A percentile compares a stretch with the other conserved stretches of the same genome.
These are phyloP conservation scores for Podarcis siculus DNA, from an alignment of 2,797 vertebrate genomes.

Conservation along the genomic window DNA sequence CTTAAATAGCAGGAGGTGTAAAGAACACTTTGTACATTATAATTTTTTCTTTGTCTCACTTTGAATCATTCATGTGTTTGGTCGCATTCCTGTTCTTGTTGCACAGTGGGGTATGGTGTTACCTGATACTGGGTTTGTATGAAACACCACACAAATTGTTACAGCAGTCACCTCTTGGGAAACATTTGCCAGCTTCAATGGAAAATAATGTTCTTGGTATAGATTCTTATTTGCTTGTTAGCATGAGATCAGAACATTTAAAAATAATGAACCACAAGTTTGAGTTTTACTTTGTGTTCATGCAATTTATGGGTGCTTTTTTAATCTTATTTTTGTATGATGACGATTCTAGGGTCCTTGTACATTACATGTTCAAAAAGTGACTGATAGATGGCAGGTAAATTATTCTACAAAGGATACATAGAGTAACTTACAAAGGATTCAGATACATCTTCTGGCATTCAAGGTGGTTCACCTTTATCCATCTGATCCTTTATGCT, in stretches of 20 bases:
- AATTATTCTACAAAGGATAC: background rate
- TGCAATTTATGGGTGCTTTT: no score
- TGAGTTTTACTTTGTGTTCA: no score
- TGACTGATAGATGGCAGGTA: no score
- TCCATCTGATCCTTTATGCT: background rate
- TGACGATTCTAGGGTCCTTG: no score
- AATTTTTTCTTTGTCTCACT: background rate
- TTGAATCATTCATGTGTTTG: background rate
- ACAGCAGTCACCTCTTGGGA: background rate
- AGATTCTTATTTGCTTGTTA: conserved; percentile 5
- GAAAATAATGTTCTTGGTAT: background rate
- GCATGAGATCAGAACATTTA: background rate
- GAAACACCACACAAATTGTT: background rate
- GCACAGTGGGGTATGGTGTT: background rate
- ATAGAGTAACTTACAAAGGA: conserved; percentile 23
- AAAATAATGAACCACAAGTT: no score
- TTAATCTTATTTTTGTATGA: no score
- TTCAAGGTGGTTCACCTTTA: conserved; percentile 11
- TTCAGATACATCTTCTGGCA: background rate
- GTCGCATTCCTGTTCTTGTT: background rate
- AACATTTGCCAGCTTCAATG: background rate
- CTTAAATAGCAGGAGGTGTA: conserved; percentile 3
- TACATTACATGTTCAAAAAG: no score
- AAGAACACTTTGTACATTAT: background rate
- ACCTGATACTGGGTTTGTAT: background rate